Evolutionary conservation across 2,888 invertebrate genomes (phyloP), one percentile per base, ranked within the genome.

Genomic region (Eupithecia insigniata): DNA sequence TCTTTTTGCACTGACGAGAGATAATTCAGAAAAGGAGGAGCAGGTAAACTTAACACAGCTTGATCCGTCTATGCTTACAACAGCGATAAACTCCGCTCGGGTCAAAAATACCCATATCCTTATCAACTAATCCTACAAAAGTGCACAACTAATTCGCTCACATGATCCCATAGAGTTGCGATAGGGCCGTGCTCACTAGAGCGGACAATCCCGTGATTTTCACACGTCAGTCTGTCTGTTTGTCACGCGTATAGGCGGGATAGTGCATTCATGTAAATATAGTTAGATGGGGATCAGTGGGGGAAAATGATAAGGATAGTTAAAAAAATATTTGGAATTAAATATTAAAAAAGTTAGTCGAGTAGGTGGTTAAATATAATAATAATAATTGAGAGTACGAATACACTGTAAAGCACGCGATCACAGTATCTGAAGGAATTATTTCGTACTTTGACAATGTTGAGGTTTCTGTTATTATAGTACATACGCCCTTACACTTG

Each of bases 131-230:
- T 39, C n/a, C 36, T 64, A 39, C 36, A 36, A 60, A 60, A 34
- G 16, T 34, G 22, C 10, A 39, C n/a, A 30, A 14, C 60, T 67
- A 32, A 62, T 61, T 34, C 67, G 67, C 6, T 30, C n/a, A 3
- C n/a, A 61, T 61, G 22, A 60, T 26, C 28, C 70, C 58, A 64
- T n/a, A 66, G n/a, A 26, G 32, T 26, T 65, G 73, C 72, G 75
- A 78, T 70, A 78, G 78, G 74, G 75, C 69, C 80, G 76, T 76
- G 80, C 66, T 12, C 74, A 69, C 60, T 79, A 78, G 70, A 69
- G 71, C 76, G 77, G 77, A 78, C 83, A 84, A 84, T 84, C 81
- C 74, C 43, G 62, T 28, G 68, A 76, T 69, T 77, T 80, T 79
- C 81, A 80, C 83, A 81, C 79, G 75, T 76, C 67, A 39, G 78